phyloP scores from a whole-genome alignment of 2,113 vertebrate genomes.

The Sporophila hypoxantha region DNA sequence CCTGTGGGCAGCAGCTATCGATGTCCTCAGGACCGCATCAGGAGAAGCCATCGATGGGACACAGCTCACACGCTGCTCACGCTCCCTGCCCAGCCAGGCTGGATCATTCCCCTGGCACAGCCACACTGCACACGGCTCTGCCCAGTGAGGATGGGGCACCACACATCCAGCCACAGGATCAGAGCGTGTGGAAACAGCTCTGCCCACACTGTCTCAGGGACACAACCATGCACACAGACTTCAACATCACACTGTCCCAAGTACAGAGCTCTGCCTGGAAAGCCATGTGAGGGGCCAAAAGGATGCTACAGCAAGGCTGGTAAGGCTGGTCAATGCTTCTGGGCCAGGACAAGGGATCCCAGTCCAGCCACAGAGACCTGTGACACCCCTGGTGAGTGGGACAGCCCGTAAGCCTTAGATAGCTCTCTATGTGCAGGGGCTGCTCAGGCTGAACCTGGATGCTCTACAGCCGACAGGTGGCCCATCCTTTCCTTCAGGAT shows the following conservation, averaged over 20 bases:
- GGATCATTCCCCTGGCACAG: neutral
- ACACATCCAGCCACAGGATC: fast-evolving
- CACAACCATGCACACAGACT: neutral
- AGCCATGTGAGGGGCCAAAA: neutral
- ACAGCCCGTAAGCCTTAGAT: neutral
- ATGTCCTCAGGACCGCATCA: fast-evolving
- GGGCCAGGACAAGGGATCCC: neutral
- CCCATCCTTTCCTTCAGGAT: neutral
- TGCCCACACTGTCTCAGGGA: neutral
- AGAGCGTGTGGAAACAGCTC: neutral
- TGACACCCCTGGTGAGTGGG: neutral
- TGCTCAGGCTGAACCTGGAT: neutral
- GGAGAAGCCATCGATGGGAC: neutral
- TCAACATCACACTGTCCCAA: neutral
- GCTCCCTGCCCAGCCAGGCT: neutral
- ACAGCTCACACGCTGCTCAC: fast-evolving
- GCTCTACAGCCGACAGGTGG: neutral
- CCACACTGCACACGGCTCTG: fast-evolving
- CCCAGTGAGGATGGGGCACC: fast-evolving
- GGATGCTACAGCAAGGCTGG: neutral
- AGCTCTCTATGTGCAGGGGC: neutral
- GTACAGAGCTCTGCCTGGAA: neutral
- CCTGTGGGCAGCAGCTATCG: neutral
- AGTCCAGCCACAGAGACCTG: neutral
- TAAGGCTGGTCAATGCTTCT: neutral